Percentiles rank a stretch among this genome's conserved stretches.
phyloP scores from a whole-genome alignment of 2,113 vertebrate genomes.

The Xenopus tropicalis region DNA sequence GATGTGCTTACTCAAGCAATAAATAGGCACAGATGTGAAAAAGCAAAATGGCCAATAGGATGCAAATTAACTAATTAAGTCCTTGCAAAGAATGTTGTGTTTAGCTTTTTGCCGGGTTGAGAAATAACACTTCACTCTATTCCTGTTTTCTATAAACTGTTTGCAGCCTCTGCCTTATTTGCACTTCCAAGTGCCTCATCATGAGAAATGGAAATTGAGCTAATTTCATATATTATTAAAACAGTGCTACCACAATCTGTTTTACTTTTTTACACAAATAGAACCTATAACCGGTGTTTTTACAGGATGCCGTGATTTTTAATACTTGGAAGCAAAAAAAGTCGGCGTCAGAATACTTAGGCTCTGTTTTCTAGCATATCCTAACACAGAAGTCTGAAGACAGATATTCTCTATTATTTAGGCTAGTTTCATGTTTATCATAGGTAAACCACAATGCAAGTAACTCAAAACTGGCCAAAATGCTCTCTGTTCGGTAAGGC shows the following conservation, averaged over 20 bases:
- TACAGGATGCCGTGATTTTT: not conserved
- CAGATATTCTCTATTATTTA: too few relatives aligned
- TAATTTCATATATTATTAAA: not conserved
- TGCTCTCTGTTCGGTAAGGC: too few relatives aligned
- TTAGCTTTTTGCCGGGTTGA: not conserved
- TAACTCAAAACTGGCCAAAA: too few relatives aligned
- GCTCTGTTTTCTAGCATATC: not conserved
- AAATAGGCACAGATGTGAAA: not conserved
- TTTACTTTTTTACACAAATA: not conserved
- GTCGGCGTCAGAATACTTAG: not conserved
- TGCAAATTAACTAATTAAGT: not conserved
- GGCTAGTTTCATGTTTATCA: too few relatives aligned
- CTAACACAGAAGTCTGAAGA: too few relatives aligned
- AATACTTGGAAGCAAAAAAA: not conserved
- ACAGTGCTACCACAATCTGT: not conserved
- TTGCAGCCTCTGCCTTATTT: not conserved
- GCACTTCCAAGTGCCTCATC: slow-evolving; percentile 5
- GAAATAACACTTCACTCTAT: not conserved
- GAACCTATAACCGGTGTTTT: not conserved
- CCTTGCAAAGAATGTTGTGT: not conserved
- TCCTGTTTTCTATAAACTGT: slow-evolving; percentile 9
- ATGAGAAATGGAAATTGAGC: not conserved
- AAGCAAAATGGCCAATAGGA: not conserved
- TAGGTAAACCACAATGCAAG: too few relatives aligned
- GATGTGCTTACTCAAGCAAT: not conserved